Evolutionary conservation across 2,113 vertebrate genomes (phyloP).

Genomic region (Montifringilla adamsi): DNA sequence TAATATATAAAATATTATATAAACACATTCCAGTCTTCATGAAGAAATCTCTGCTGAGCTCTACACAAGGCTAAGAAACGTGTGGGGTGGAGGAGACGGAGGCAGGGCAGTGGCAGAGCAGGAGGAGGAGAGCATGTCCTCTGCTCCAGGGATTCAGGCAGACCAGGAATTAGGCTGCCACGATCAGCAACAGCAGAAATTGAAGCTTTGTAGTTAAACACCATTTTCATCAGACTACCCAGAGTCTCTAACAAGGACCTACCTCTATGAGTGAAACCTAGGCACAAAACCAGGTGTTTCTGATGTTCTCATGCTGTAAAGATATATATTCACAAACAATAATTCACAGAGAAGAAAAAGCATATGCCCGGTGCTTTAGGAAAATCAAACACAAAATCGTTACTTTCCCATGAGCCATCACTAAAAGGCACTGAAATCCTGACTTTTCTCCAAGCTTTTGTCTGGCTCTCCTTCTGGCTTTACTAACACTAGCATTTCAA

Average conservation of each 20-base stretch:
- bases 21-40: slow-evolving; percentile 5
- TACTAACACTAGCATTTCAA: slow-evolving; percentile 51
- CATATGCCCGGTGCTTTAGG: not conserved
- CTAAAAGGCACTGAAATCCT: slow-evolving; percentile 9
- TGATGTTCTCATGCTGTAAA: not conserved
- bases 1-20: slow-evolving; percentile 17
- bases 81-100: rapidly evolving
- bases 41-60: slow-evolving; percentile 6
- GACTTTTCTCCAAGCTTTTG: slow-evolving; percentile 50
- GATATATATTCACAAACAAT: not conserved
- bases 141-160: not conserved
- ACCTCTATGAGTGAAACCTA: not conserved
- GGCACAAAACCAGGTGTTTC: not conserved
- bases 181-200: not conserved
- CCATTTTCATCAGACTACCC: not conserved
- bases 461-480: slow-evolving; percentile 44
- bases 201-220: not conserved
- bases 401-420: slow-evolving; percentile 20
- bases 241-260: not conserved
- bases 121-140: not conserved
- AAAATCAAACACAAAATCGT: not conserved
- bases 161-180: not conserved
- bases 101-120: not conserved
- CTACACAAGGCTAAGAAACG: not conserved
- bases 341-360: not conserved